These are phyloP conservation scores for Istiophorus platypterus DNA, from an alignment of 2,113 vertebrate genomes.

Conservation along the genomic window DNA sequence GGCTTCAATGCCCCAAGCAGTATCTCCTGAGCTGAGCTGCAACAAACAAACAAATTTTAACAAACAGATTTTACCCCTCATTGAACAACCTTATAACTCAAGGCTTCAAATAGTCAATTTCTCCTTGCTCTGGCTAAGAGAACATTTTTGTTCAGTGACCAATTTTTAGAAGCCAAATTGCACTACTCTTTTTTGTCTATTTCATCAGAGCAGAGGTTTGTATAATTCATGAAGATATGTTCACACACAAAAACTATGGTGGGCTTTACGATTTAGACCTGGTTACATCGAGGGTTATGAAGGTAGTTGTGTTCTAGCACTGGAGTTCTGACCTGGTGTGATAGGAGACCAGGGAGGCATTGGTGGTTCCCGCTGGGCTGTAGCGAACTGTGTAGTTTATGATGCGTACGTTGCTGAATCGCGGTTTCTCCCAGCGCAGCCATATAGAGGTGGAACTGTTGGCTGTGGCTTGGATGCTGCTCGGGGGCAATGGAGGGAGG, in stretches of 20 bases:
- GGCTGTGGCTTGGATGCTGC: slow-evolving; percentile 89
- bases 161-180: not conserved
- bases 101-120: not conserved
- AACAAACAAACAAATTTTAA: slow-evolving; percentile 44
- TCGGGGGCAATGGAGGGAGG: slow-evolving; percentile 91
- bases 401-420: slow-evolving; percentile 92
- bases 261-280: not conserved
- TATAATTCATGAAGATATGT: not conserved
- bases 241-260: not conserved
- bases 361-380: slow-evolving; percentile 93
- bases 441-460: slow-evolving; percentile 97
- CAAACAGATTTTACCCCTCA: not conserved
- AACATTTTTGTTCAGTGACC: not conserved
- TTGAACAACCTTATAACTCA: not conserved
- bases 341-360: slow-evolving; percentile 94
- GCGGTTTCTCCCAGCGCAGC: slow-evolving; percentile 95
- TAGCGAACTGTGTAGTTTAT: slow-evolving; percentile 97
- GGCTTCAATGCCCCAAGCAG: slow-evolving; percentile 93
- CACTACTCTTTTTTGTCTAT: not conserved
- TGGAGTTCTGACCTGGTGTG: slow-evolving; percentile 90
- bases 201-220: not conserved
- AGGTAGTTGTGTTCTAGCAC: not conserved
- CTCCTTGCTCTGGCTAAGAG: not conserved
- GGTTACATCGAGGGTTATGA: not conserved
- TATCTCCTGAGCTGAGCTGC: slow-evolving; percentile 92